phyloP scores from a whole-genome alignment of 2,797 vertebrate species.

The Capromys pilorides region DNA sequence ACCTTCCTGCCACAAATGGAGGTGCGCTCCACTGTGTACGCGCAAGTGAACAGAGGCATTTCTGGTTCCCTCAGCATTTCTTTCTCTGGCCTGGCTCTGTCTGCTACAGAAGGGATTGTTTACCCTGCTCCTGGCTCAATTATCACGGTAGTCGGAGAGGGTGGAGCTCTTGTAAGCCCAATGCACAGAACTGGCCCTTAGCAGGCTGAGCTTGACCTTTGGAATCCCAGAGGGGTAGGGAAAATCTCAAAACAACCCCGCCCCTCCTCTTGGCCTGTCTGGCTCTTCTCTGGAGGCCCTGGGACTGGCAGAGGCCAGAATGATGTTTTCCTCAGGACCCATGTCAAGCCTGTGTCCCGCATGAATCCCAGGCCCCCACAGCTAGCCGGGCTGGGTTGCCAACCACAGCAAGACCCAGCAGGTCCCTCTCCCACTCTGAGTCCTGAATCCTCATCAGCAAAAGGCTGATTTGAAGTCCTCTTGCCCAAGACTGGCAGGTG shows the following conservation, averaged over 20 bases:
- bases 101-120: neutral
- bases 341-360: neutral
- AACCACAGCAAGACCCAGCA: neutral
- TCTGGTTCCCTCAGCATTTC: neutral
- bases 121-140: neutral
- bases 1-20: neutral
- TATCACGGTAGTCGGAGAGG: neutral
- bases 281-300: neutral
- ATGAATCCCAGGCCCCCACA: fast-evolving
- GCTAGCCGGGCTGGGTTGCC: neutral
- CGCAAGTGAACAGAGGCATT: neutral
- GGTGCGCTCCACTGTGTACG: neutral
- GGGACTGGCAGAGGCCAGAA: neutral
- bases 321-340: neutral
- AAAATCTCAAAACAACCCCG: neutral
- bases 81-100: neutral
- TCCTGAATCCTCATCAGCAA: neutral
- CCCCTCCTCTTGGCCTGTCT: neutral
- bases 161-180: fast-evolving
- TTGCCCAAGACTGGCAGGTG: neutral
- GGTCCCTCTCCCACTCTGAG: neutral
- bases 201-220: neutral
- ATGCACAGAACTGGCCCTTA: neutral
- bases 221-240: neutral
- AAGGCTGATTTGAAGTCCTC: neutral